These are phyloP conservation scores for Microcebus tavaratra DNA, from an alignment of 2,113 vertebrate genomes.

Conservation along the genomic window DNA sequence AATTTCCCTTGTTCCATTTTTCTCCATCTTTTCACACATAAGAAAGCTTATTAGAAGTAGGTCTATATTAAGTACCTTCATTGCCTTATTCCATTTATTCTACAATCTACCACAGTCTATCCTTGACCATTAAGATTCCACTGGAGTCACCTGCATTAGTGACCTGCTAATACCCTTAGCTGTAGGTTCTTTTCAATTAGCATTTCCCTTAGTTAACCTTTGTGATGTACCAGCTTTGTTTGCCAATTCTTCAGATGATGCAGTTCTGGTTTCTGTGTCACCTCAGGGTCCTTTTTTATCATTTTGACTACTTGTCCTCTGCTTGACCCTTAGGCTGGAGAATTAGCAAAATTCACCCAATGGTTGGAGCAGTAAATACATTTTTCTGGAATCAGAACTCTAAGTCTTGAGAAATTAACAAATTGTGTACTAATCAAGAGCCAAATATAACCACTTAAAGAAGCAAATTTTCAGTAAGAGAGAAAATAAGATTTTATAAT, in stretches of 20 bases:
- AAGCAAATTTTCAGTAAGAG: not conserved
- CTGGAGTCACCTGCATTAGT: not conserved
- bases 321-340: not conserved
- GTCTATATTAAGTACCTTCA: not conserved
- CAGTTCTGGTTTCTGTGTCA: not conserved
- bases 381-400: not conserved
- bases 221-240: not conserved
- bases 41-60: not conserved
- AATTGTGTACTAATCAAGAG: not conserved
- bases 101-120: not conserved
- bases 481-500: not conserved
- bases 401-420: not conserved
- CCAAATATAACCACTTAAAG: not conserved
- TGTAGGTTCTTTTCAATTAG: not conserved
- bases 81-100: fast-evolving
- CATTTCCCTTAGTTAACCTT: not conserved
- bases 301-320: not conserved
- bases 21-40: not conserved
- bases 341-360: not conserved
- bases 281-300: not conserved
- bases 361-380: not conserved
- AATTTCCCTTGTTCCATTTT: not conserved
- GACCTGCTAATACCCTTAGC: not conserved
- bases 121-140: not conserved
- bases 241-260: not conserved